Evolutionary conservation across 2,797 vertebrate genomes (phyloP).

Genomic region (Muraenolepis orangiensis): DNA sequence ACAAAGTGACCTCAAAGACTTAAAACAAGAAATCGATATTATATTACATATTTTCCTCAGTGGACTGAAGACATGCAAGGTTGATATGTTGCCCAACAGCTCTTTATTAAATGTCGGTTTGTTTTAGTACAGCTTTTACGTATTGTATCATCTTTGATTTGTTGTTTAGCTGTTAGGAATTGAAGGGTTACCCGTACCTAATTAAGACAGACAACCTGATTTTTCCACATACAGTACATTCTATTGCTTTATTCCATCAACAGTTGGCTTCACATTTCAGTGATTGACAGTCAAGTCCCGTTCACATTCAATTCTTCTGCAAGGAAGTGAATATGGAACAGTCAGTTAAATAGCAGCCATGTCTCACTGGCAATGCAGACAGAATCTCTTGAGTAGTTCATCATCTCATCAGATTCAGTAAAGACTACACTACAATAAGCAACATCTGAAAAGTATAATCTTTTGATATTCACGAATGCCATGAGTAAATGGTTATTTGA

Average conservation of each 20-base stretch:
- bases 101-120: background rate
- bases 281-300: background rate
- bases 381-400: background rate
- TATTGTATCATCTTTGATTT: background rate
- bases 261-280: conserved; percentile 9
- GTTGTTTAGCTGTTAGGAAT: background rate
- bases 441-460: conserved; percentile 11
- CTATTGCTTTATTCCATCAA: conserved; percentile 44
- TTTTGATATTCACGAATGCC: background rate
- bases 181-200: background rate
- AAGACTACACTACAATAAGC: background rate
- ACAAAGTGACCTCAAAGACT: background rate
- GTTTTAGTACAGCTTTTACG: background rate
- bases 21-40: too few relatives aligned
- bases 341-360: background rate
- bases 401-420: background rate
- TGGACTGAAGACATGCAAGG: background rate
- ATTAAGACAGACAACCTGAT: background rate
- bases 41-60: background rate
- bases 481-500: background rate
- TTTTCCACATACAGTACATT: conserved; percentile 12
- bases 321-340: conserved; percentile 4
- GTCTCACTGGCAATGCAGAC: background rate
- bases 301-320: background rate
- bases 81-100: background rate